These are phyloP conservation scores for Girardia tigrina DNA, from an alignment of 2,888 invertebrate species.

Conservation along the genomic window DNA sequence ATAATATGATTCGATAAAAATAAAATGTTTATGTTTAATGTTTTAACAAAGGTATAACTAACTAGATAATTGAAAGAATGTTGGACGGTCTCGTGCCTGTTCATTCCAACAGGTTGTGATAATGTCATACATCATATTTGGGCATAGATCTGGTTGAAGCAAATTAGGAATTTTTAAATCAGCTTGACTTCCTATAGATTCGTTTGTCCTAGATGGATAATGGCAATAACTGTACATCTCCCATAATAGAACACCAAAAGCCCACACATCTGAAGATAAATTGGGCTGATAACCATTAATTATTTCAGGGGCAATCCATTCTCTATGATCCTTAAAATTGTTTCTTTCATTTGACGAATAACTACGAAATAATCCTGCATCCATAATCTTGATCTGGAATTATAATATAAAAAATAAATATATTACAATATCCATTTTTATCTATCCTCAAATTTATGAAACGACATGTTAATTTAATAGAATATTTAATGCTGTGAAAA, in stretches of 20 bases:
- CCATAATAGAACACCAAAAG: constrained; percentile 15
- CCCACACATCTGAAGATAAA: constrained; percentile 1
- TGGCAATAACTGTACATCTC: not conserved
- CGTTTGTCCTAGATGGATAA: not conserved
- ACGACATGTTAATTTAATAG: too few relatives aligned
- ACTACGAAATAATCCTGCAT: constrained; percentile 9
- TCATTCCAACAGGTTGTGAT: not conserved
- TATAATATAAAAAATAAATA: not conserved
- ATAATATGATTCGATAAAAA: too few relatives aligned
- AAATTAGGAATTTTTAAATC: constrained; percentile 3
- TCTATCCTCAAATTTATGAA: too few relatives aligned
- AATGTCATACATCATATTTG: not conserved
- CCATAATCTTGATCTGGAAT: not conserved
- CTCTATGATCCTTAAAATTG: not conserved
- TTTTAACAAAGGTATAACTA: too few relatives aligned
- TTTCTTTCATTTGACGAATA: not conserved
- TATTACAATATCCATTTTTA: not conserved
- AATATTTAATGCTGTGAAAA: too few relatives aligned
- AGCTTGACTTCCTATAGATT: not conserved
- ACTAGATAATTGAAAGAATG: not conserved
- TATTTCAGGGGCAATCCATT: constrained; percentile 10
- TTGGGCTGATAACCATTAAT: not conserved
- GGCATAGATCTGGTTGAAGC: constrained; percentile 1
- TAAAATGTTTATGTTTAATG: too few relatives aligned
- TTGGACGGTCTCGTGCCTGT: not conserved